Percentiles rank a stretch among this genome's conserved stretches.
Conservation (phyloP, 1,140 invertebrate species). For the Polypedilum pembai region DNA sequence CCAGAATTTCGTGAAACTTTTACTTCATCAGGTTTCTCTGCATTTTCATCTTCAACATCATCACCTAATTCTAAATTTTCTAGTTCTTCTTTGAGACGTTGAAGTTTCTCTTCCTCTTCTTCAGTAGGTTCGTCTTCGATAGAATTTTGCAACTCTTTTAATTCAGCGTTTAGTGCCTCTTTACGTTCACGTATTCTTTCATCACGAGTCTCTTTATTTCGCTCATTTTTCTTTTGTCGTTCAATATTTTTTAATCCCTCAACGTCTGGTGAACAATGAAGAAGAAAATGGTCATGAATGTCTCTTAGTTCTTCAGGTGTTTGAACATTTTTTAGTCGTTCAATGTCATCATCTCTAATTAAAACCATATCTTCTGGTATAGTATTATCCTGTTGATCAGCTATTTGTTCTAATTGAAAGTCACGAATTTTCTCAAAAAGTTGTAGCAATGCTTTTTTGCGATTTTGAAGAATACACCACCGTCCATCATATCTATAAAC, state of each 20-base stretch:
- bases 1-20: conserved; percentile 83
- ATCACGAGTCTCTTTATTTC: conserved; percentile 34
- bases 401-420: conserved; percentile 80
- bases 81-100: conserved; percentile 26
- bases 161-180: background rate
- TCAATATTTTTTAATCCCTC: conserved; percentile 57
- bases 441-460: conserved; percentile 74
- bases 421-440: conserved; percentile 89
- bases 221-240: conserved; percentile 49
- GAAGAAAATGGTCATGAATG: conserved; percentile 84
- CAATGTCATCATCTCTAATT: conserved; percentile 81
- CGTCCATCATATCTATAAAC: conserved; percentile 93
- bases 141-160: background rate
- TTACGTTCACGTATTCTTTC: background rate
- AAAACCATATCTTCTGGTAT: conserved; percentile 74
- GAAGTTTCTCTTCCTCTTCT: conserved; percentile 28
- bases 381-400: conserved; percentile 74
- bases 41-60: conserved; percentile 52
- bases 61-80: conserved; percentile 50
- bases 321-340: conserved; percentile 69
- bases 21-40: conserved; percentile 53
- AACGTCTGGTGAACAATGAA: conserved; percentile 85
- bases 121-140: conserved; percentile 30
- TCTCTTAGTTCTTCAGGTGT: conserved; percentile 88
- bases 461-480: conserved; percentile 87